Percentiles rank a stretch among this genome's conserved stretches.
Conservation (phyloP, 2,888 invertebrate genomes). For the Crematogaster levior region DNA sequence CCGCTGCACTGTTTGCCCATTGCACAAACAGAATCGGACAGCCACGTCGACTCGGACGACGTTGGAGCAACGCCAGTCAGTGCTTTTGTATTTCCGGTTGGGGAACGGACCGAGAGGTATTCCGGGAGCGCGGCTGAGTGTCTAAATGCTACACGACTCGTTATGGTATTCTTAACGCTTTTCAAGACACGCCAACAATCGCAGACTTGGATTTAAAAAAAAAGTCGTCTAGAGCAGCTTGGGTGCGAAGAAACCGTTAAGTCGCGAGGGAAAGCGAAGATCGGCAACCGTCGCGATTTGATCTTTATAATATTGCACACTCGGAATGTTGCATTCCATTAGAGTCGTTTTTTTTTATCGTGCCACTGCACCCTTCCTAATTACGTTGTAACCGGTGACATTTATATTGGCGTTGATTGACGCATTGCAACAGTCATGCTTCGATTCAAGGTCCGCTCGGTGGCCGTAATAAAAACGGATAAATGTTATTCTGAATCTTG, state of each 20-base stretch:
- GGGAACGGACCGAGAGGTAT: conserved; percentile 49
- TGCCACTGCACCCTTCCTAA: conserved; percentile 75
- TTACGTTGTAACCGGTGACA: conserved; percentile 78
- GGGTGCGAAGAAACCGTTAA: not conserved
- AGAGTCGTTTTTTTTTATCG: conserved; percentile 30
- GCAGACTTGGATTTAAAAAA: not conserved
- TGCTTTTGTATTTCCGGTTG: conserved; percentile 77
- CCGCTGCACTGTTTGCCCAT: conserved; percentile 37
- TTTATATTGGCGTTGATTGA: conserved; percentile 82
- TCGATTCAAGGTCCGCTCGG: conserved; percentile 79
- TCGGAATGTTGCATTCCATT: conserved; percentile 28
- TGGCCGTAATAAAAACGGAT: conserved; percentile 76
- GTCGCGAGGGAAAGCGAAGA: not conserved
- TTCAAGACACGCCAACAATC: not conserved
- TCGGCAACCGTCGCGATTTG: conserved; percentile 4
- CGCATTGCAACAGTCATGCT: conserved; percentile 79
- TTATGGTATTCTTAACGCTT: conserved; percentile 4
- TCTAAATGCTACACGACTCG: not conserved
- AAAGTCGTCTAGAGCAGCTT: not conserved
- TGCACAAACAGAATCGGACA: conserved; percentile 59
- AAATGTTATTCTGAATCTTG: conserved; percentile 64
- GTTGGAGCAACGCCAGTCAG: conserved; percentile 75
- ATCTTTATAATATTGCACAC: not conserved
- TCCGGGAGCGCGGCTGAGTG: not conserved
- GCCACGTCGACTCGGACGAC: conserved; percentile 56